Base-by-base conservation (phyloP, 2,888 invertebrate species). In the Hypomecis atomaria region DNA sequence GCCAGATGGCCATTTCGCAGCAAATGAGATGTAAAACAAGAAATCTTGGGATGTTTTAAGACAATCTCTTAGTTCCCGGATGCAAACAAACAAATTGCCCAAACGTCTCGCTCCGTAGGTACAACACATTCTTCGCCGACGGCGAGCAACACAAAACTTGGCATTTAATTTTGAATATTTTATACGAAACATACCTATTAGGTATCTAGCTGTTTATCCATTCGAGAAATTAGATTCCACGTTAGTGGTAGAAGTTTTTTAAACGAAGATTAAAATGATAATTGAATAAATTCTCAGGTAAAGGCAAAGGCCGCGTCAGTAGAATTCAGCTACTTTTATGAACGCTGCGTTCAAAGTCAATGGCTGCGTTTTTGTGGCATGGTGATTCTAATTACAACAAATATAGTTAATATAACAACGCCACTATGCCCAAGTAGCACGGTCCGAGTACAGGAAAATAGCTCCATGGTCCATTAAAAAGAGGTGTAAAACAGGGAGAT, bases 1-100 rank as follows among this genome's bases (percentile, higher is more conserved):
- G 57, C 70, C 53, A 72, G 71, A 63, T 69, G 69, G 71, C 71
- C 72, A 75, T 78, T 79, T 71, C 77, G 70, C 74, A 79, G 78
- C 72, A 84, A 85, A 85, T 84, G 84, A 81, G 82, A 83, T 85
- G 85, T 86, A 82, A 86, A 85, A 84, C 81, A 83, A 81, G 78
- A 78, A 82, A 83, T 84, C 80, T 78, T 70, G 78, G 75, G 71
- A 79, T 82, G 79, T 79, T 82, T 83, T 80, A 81, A 84, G 81
- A 79, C 79, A 78, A 79, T 78, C 78, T 79, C 78, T 81, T 78
- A 76, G 79, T 82, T 75, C 73, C 71, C 74, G 73, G 75, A 75
- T 74, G 78, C 78, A 83, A 84, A 84, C 82, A 84, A 84, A 85
- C 81, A 82, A 84, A 83, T 86, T 79, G 77, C 77, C 76, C 65